A percentile compares a stretch with the other conserved stretches of the same genome.
Evolutionary conservation across 1,140 invertebrate species (phyloP).

Genomic region (Augochlora pura): DNA sequence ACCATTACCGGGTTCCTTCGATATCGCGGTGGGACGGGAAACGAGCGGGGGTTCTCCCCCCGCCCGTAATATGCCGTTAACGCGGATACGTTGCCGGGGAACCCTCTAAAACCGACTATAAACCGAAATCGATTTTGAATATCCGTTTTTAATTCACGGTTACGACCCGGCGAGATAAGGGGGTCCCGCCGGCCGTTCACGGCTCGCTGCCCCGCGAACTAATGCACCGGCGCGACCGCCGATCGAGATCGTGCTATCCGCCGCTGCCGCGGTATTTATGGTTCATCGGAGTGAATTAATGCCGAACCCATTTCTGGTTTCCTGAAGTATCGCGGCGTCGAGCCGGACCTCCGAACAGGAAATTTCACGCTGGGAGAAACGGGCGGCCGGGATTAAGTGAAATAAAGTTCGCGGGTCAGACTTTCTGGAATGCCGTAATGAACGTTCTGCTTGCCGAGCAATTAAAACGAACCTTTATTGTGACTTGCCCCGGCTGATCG

Average conservation of each 20-base stretch:
- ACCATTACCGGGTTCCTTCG: constrained; percentile 19
- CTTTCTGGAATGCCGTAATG: background rate
- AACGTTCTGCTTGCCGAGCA: background rate
- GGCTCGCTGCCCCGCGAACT: background rate
- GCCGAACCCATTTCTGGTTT: background rate
- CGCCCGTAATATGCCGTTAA: constrained; percentile 26
- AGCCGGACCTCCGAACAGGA: background rate
- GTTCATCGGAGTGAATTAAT: background rate
- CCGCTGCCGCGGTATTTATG: background rate
- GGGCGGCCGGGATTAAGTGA: background rate
- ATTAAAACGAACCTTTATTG: background rate
- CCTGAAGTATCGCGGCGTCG: background rate
- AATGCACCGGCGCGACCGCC: background rate
- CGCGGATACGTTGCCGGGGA: background rate
- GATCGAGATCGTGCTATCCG: background rate
- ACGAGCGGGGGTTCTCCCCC: constrained; percentile 42
- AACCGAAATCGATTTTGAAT: constrained; percentile 32
- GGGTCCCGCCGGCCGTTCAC: background rate
- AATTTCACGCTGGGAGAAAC: background rate
- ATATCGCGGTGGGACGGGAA: constrained; percentile 35
- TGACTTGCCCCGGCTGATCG: too few relatives aligned
- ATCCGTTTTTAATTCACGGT: constrained; percentile 33
- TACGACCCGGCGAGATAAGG: background rate
- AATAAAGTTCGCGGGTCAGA: background rate
- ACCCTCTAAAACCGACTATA: constrained; percentile 32